phyloP scores from a whole-genome alignment of 2,888 invertebrate genomes.

The Melolontha melolontha region DNA sequence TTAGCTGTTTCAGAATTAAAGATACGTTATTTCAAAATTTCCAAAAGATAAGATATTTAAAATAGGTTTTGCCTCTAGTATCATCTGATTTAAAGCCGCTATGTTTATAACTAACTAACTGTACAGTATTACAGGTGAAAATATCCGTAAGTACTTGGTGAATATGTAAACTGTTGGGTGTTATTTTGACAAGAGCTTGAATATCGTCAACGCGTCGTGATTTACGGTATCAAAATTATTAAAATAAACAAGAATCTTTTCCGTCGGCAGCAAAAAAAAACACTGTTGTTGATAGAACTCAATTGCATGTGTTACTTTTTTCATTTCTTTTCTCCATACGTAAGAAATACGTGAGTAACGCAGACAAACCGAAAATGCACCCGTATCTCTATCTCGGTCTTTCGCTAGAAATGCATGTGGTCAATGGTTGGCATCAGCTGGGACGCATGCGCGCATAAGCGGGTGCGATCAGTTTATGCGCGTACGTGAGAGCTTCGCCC shows the following conservation, averaged over 20 bases:
- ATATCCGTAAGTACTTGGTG: conserved; percentile 8
- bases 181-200: no score
- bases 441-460: conserved; percentile 58
- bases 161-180: no score
- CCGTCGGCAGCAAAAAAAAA: no score
- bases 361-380: conserved; percentile 43
- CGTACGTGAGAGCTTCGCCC: conserved; percentile 63
- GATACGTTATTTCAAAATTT: background rate
- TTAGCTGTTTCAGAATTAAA: no score
- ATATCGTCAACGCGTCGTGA: no score
- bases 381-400: conserved; percentile 40
- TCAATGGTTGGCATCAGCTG: conserved; percentile 51
- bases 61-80: background rate
- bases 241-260: no score
- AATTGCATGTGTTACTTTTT: conserved; percentile 27
- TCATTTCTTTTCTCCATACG: conserved; percentile 2
- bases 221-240: no score
- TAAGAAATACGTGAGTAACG: conserved; percentile 38
- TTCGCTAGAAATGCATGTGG: conserved; percentile 44
- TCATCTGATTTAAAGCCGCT: conserved; percentile 20
- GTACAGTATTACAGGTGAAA: conserved; percentile 34
- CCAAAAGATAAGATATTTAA: no score
- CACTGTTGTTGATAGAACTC: background rate
- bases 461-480: conserved; percentile 57
- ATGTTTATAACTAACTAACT: conserved; percentile 26